These are phyloP conservation scores for Drosophila cardini DNA, from an alignment of 1,140 invertebrate species.

Conservation along the genomic window DNA sequence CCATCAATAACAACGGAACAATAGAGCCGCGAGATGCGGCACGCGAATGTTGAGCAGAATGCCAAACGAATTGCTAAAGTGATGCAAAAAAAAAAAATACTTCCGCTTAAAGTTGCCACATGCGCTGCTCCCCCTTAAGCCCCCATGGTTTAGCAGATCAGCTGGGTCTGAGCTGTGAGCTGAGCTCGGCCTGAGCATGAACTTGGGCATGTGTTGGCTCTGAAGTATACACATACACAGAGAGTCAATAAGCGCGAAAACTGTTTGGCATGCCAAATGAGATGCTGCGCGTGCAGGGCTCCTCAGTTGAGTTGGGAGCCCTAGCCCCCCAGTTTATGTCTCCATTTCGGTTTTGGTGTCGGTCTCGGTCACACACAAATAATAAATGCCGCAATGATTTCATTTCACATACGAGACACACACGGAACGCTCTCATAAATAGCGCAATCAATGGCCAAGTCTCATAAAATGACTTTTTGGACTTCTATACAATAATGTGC, in stretches of 20 bases:
- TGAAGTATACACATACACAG: not conserved
- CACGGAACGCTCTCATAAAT: constrained; percentile 37
- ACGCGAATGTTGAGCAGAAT: constrained; percentile 63
- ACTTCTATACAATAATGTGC: constrained; percentile 17
- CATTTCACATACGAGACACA: constrained; percentile 43
- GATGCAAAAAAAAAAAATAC: constrained; percentile 34
- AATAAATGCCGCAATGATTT: constrained; percentile 69
- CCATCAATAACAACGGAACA: constrained; percentile 55
- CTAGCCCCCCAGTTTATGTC: too few species aligned
- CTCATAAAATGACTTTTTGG: constrained; percentile 26
- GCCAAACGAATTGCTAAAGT: constrained; percentile 40
- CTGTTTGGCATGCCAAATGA: constrained; percentile 80
- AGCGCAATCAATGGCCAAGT: constrained; percentile 43
- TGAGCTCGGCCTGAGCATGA: constrained; percentile 15
- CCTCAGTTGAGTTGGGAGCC: not conserved
- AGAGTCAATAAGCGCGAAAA: constrained; percentile 66
- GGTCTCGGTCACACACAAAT: constrained; percentile 24
- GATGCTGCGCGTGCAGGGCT: constrained; percentile 34
- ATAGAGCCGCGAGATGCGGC: constrained; percentile 51
- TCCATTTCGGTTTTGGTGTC: not conserved
- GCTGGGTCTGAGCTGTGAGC: constrained; percentile 3
- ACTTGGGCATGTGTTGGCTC: constrained; percentile 2
- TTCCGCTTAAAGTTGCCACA: constrained; percentile 57
- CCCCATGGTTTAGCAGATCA: not conserved
- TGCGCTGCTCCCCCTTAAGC: not conserved